These are phyloP conservation scores for Eudyptes chrysolophus DNA, from an alignment of 2,113 vertebrate genomes.

Conservation along the genomic window DNA sequence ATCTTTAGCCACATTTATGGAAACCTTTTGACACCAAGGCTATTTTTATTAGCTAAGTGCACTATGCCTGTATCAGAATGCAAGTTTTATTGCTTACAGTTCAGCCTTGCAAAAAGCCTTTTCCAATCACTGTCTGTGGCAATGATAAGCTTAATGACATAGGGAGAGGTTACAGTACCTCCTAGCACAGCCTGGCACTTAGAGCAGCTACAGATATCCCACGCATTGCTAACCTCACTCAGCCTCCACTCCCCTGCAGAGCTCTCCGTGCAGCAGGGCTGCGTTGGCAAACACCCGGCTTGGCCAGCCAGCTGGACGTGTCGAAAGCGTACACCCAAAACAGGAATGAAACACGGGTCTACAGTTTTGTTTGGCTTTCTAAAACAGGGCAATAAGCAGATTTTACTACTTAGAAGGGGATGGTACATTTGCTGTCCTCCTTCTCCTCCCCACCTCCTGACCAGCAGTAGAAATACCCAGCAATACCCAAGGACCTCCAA, in stretches of 20 bases:
- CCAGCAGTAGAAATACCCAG: background rate
- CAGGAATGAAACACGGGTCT: background rate
- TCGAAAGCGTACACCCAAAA: fast-evolving
- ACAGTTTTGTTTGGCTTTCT: background rate
- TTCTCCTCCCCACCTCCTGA: background rate
- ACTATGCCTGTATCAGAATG: constrained; percentile 63
- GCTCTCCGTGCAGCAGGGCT: background rate
- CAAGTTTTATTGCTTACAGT: constrained; percentile 75
- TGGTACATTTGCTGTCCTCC: background rate
- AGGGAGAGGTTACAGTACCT: constrained; percentile 43
- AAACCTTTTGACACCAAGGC: constrained; percentile 77
- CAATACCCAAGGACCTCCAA: background rate
- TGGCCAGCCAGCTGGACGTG: background rate
- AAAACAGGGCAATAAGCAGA: background rate
- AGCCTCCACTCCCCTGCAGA: background rate
- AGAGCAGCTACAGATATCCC: background rate
- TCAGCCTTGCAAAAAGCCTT: constrained; percentile 75
- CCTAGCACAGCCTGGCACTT: constrained; percentile 51
- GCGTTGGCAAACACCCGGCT: background rate
- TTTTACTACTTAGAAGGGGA: background rate
- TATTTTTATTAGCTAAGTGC: constrained; percentile 80
- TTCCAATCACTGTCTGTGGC: constrained; percentile 69
- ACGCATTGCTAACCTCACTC: background rate
- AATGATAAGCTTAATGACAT: constrained; percentile 69
- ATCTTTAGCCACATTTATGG: constrained; percentile 68